phyloP scores from a whole-genome alignment of 2,113 vertebrate genomes.

The Dipodomys stephensi region DNA sequence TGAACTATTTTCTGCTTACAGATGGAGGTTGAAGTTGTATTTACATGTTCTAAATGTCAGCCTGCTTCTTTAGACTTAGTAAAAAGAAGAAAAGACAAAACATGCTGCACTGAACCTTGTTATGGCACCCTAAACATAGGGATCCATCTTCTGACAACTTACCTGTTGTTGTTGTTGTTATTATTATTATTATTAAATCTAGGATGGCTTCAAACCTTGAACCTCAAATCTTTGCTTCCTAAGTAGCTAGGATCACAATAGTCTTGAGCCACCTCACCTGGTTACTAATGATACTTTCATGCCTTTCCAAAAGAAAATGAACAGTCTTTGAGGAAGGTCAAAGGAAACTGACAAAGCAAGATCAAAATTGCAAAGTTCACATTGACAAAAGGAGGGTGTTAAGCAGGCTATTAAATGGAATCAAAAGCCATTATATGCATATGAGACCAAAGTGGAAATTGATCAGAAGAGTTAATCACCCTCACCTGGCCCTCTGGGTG shows the following conservation, averaged over 20 bases:
- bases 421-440: constrained; percentile 67
- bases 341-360: constrained; percentile 52
- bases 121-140: constrained; percentile 39
- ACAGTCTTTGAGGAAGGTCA: constrained; percentile 54
- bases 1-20: constrained; percentile 75
- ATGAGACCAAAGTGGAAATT: constrained; percentile 62
- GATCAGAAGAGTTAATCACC: constrained; percentile 61
- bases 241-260: too few relatives aligned
- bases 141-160: background rate
- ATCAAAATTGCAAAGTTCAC: constrained; percentile 57
- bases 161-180: background rate
- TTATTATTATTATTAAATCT: too few relatives aligned
- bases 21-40: constrained; percentile 71
- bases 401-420: constrained; percentile 52
- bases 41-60: constrained; percentile 69
- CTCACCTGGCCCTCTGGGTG: constrained; percentile 60
- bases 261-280: too few relatives aligned
- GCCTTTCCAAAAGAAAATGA: constrained; percentile 42
- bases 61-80: constrained; percentile 74
- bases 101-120: constrained; percentile 15
- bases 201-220: too few relatives aligned
- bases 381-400: constrained; percentile 36
- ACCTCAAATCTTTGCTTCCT: too few relatives aligned
- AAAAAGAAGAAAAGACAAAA: constrained; percentile 62
- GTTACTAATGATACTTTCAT: background rate